A percentile compares a stretch with the other conserved stretches of the same genome.
These are phyloP conservation scores for Apodemus agrarius DNA, from an alignment of 2,797 vertebrate genomes.

Conservation along the genomic window DNA sequence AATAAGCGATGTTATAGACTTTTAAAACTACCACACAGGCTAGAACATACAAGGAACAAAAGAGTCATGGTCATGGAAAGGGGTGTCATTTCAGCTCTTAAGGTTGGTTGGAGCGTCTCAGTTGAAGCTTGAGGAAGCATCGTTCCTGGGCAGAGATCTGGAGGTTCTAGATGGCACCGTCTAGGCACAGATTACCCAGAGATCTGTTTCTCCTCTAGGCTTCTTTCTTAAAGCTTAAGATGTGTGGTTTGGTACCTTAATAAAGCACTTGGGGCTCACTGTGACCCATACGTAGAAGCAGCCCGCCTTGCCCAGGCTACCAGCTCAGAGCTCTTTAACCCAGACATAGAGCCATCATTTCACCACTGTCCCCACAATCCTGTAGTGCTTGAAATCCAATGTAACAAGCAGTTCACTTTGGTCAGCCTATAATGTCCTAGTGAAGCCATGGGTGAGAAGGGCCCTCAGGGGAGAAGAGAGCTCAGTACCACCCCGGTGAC, in stretches of 20 bases:
- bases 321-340: neutral
- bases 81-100: constrained; percentile 10
- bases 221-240: neutral
- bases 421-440: neutral
- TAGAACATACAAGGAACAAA: neutral
- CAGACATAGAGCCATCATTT: constrained; percentile 18
- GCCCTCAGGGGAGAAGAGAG: neutral
- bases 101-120: constrained; percentile 1
- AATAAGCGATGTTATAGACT: neutral
- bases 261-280: neutral
- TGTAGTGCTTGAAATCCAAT: neutral
- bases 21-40: constrained; percentile 23
- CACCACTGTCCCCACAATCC: neutral
- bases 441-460: neutral
- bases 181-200: constrained; percentile 9
- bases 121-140: constrained; percentile 18
- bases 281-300: neutral
- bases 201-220: constrained; percentile 22
- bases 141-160: constrained; percentile 3
- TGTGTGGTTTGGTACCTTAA: constrained; percentile 9
- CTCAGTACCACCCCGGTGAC: neutral
- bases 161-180: neutral
- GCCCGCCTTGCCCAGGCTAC: neutral
- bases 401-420: neutral
- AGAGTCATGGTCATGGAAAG: neutral